Conservation (phyloP, 2,113 vertebrate species). For the Poecile atricapillus region DNA sequence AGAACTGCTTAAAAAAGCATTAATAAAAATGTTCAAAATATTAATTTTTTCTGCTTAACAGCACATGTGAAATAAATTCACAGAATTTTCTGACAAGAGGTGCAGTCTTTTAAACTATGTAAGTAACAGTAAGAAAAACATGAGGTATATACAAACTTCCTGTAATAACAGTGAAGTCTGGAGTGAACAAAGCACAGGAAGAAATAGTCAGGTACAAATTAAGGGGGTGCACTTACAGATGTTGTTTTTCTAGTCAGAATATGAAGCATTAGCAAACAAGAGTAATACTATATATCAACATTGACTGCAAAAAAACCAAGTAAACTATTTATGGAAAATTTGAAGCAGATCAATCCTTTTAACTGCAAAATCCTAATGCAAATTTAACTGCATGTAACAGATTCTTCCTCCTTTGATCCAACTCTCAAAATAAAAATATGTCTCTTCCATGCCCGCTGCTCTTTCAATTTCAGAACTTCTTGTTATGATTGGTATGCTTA, state of each 20-base stretch:
- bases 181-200: slow-evolving; percentile 38
- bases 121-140: not conserved
- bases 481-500: not conserved
- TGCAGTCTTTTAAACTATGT: not conserved
- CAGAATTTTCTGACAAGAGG: not conserved
- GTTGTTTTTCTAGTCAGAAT: not conserved
- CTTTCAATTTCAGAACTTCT: not conserved
- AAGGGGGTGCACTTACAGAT: not conserved
- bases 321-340: not conserved
- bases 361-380: not conserved
- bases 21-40: not conserved
- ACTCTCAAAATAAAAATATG: not conserved
- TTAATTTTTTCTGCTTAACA: not conserved
- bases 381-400: not conserved
- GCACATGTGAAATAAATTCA: not conserved
- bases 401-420: not conserved
- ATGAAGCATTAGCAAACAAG: not conserved
- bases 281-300: not conserved
- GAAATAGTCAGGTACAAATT: not conserved
- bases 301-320: not conserved
- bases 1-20: not conserved
- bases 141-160: not conserved
- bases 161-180: not conserved
- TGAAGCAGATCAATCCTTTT: not conserved
- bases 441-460: not conserved